Percentiles rank a stretch among this genome's conserved stretches.
These are phyloP conservation scores for Trichogramma pretiosum DNA, from an alignment of 1,140 invertebrate genomes.

Conservation along the genomic window DNA sequence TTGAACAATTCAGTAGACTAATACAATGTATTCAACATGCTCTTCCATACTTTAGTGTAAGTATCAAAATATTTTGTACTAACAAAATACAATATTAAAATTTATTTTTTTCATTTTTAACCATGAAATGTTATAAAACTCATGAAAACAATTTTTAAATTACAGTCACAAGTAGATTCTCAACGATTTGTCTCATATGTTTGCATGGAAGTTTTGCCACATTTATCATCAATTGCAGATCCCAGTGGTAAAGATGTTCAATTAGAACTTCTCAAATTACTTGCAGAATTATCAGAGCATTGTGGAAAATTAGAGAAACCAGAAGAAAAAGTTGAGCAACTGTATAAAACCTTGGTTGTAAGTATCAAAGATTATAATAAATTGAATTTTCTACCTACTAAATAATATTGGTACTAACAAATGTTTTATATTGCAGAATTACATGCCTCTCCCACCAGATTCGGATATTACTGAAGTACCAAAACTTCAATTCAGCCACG, in stretches of 20 bases:
- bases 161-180: constrained; percentile 78
- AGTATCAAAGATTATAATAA: constrained; percentile 33
- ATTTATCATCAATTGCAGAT: constrained; percentile 46
- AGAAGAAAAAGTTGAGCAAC: constrained; percentile 61
- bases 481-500: constrained; percentile 81
- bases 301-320: constrained; percentile 67
- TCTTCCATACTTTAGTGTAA: constrained; percentile 80
- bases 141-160: constrained; percentile 25
- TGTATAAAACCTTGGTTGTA: constrained; percentile 74
- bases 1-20: constrained; percentile 68
- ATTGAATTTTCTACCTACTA: no score
- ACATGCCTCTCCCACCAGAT: constrained; percentile 71
- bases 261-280: constrained; percentile 74
- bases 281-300: constrained; percentile 76
- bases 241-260: constrained; percentile 63
- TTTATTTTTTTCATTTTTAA: constrained; percentile 9
- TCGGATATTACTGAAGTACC: constrained; percentile 55
- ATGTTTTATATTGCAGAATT: constrained; percentile 48
- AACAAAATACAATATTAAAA: constrained; percentile 8
- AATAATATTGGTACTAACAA: no score
- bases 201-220: constrained; percentile 73
- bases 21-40: constrained; percentile 78
- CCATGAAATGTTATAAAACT: neutral
- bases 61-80: constrained; percentile 30
- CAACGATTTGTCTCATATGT: constrained; percentile 79